Evolutionary conservation across 2,113 vertebrate species (phyloP).

Genomic region (Erinaceus europaeus): DNA sequence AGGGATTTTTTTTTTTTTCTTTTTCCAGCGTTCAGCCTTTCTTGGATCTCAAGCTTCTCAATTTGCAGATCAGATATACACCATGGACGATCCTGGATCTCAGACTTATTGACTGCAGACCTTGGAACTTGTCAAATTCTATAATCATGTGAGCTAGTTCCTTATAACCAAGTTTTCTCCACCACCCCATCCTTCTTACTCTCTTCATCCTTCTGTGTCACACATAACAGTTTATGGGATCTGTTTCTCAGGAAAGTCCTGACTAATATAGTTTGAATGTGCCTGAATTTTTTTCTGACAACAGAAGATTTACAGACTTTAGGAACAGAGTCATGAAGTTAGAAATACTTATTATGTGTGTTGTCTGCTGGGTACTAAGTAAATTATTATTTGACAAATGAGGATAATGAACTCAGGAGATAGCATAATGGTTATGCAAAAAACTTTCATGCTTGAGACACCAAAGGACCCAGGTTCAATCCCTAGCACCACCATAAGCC

Average conservation of each 20-base stretch:
- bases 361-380: background rate
- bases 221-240: background rate
- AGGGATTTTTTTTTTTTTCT: background rate
- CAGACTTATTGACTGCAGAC: background rate
- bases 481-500: too few relatives aligned
- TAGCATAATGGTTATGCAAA: too few relatives aligned
- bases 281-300: background rate
- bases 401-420: too few relatives aligned
- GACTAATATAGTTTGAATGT: background rate
- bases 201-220: background rate
- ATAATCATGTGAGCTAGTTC: too few relatives aligned
- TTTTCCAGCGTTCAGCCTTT: background rate
- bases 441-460: too few relatives aligned
- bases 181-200: too few relatives aligned
- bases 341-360: background rate
- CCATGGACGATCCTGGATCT: background rate
- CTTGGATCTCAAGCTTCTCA: background rate
- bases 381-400: background rate
- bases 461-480: too few relatives aligned
- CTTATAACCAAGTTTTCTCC: too few relatives aligned
- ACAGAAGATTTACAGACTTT: conserved; percentile 1
- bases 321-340: background rate
- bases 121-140: background rate
- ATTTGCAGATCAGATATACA: background rate
- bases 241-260: background rate